Base-by-base conservation (phyloP, 1,140 invertebrate species). In the Ganaspis sp. region DNA sequence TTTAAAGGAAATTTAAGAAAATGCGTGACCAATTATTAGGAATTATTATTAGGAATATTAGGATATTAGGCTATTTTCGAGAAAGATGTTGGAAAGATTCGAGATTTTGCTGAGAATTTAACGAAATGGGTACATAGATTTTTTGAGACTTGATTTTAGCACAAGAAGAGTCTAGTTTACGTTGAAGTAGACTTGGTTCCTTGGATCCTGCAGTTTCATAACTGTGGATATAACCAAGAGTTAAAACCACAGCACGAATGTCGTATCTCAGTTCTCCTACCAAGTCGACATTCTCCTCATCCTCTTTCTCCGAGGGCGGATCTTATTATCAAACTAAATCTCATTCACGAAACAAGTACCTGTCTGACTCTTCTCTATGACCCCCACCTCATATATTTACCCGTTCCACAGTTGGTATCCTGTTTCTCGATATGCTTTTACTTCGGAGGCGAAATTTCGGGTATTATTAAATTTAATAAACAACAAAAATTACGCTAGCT, bases 221-320 rank as follows among this genome's bases (percentile, higher is more conserved):
- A 88, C 83, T 86, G 86, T 81, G 86, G 82, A 88, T 90, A 89
- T 89, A 91, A 90, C 88, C 85, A 86, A 84, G 88, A 91, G 90
- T 91, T 91, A 91, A 91, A 91, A 91, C 90, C 90, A 78, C 90
- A 89, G 85, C 86, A 87, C 87, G 86, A 90, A 87, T 91, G 89
- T 90, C 90, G 86, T 91, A 91, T 90, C 89, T 91, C 90, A 89
- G 87, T 72, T 75, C 74, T 84, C 80, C 79, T 78, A 76, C 79
- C 77, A 69, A 81, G 82, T 75, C 80, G 80, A 84, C 80, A 81
- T 82, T 83, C 81, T 81, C 73, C 78, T 78, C 77, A 72, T 81
- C 79, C 80, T 74, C 74, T 75, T 78, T 77, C 74, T 79, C 76
- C 53, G 79, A 79, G 78, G 83, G 81, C 83, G 84, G 84, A 88